Base-by-base conservation (phyloP, 2,113 vertebrate genomes). In the Pollimyrus isidori region DNA sequence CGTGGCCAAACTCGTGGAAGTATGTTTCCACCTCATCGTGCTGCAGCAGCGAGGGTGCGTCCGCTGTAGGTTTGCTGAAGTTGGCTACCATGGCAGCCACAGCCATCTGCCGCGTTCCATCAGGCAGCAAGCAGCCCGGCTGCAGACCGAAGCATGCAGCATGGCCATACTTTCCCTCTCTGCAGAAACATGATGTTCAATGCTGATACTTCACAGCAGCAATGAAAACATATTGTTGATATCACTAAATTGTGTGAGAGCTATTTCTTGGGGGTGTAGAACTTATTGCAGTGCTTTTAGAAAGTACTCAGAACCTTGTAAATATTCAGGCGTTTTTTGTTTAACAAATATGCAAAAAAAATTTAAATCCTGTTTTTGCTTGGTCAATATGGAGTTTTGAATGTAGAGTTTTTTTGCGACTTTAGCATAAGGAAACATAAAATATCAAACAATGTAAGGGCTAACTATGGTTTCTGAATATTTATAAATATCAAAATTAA, bases 1-100 rank as follows among this genome's bases (percentile, higher is more conserved):
- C 98, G 0, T 99, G 98, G 3, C 98, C 98, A 0, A 99, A 99
- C 90, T 99, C 98, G 0, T 99, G 98, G 95, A 99, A 99, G 86
- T 99, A 99, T 0, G 98, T 99, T 94, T 99, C 98, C 93, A 99
- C 98, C 92, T 99, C 98, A 0, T 99, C 98, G 0, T 99, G 98
- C 95, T 99, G 98, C 93, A 99, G 97, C 83, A 99, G 95, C 0
- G 98, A 97, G 0, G 98, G 98, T 0, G 97, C 93, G 0, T 97
- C 97, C 0, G 93, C 94, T 0, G 97, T 98, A 9, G 98, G 97
- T 91, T 98, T 98, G 93, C 97, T 98, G 96, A 99, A 99, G 91
- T 99, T 99, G 92, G 98, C 98, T 91, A 99, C 98, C 98, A 99
- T 99, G 92, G 98, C 98, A 0, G 98, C 98, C 9, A 99, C 95